Evolutionary conservation across 2,113 vertebrate species (phyloP), one percentile per base, ranked within the genome.

Genomic region (Corythoichthys haematopterus): DNA sequence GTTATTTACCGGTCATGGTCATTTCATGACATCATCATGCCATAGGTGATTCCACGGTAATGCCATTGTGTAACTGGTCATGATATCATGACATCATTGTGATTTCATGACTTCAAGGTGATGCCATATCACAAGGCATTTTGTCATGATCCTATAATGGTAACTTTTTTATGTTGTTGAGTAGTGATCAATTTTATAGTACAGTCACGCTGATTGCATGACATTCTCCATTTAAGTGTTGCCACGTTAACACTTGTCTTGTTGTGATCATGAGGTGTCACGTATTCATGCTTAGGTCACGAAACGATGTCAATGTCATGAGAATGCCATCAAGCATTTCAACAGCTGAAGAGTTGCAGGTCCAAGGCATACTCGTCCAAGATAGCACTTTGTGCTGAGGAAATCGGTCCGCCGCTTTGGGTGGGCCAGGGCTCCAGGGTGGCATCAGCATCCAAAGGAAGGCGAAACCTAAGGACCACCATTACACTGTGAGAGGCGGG

Each of bases 401-500:
- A 88, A 5, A 58, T 64, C 0, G 69, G 16, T 60, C 70, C 64
- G 15, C 28, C 50, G 35, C 87, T 86, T 0, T 15, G 48, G 1
- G 40, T 15, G 0, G 94, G 95, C 96, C 94, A 96, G 68, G 88
- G 89, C 66, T 97, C 94, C 81, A 96, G 91, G 91, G 91, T 89
- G 0, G 93, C 90, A 2, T 87, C 88, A 0, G 94, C 93, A 78
- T 97, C 96, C 86, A 98, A 78, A 11, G 93, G 92, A n/a, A 96
- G 93, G 62, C 93, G 91, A 67, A 93, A 96, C 82, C 96, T 98
- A 71, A 0, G 0, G 6, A 28, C 63, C 46, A n/a, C 2, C 1
- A 33, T 69, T 2, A 55, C 13, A 35, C 0, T 1, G 11, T 10
- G 1, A 6, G 1, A 10, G 9, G 47, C 63, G 11, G 81, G 53